phyloP scores from a whole-genome alignment of 2,113 vertebrate genomes.

The Paedocypris sp. region DNA sequence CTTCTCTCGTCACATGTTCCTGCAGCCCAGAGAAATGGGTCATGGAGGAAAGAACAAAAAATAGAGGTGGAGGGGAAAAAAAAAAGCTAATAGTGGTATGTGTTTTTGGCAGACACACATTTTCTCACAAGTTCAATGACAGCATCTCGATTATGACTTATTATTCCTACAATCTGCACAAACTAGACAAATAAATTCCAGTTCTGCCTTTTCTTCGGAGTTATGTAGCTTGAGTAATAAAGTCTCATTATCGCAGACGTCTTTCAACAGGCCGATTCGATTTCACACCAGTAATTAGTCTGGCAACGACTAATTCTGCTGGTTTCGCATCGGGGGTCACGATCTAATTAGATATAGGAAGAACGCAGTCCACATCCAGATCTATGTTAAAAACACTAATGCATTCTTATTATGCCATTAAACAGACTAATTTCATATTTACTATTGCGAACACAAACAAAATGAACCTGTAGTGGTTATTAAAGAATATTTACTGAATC shows the following conservation, averaged over 20 bases:
- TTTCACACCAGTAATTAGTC: conserved; percentile 98
- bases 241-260: conserved; percentile 94
- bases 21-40: conserved; percentile 34
- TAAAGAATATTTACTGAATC: conserved; percentile 67
- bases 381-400: conserved; percentile 61
- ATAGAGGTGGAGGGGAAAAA: background rate
- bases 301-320: conserved; percentile 95
- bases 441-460: conserved; percentile 60
- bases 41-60: conserved; percentile 19
- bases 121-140: conserved; percentile 18
- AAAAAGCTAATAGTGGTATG: conserved; percentile 1
- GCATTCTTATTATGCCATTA: conserved; percentile 66
- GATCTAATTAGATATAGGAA: conserved; percentile 90
- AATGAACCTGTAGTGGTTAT: conserved; percentile 73
- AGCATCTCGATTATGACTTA: conserved; percentile 16
- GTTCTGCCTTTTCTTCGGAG: conserved; percentile 74
- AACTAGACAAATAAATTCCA: conserved; percentile 5
- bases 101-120: background rate
- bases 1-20: conserved; percentile 5
- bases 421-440: conserved; percentile 60
- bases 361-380: conserved; percentile 60
- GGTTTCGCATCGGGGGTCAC: conserved; percentile 93
- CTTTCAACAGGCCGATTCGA: conserved; percentile 97
- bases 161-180: background rate
- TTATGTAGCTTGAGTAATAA: conserved; percentile 99